Percentiles rank a stretch among this genome's conserved stretches.
Evolutionary conservation across 2,113 vertebrate species (phyloP).

Genomic region (Pelusios castaneus): DNA sequence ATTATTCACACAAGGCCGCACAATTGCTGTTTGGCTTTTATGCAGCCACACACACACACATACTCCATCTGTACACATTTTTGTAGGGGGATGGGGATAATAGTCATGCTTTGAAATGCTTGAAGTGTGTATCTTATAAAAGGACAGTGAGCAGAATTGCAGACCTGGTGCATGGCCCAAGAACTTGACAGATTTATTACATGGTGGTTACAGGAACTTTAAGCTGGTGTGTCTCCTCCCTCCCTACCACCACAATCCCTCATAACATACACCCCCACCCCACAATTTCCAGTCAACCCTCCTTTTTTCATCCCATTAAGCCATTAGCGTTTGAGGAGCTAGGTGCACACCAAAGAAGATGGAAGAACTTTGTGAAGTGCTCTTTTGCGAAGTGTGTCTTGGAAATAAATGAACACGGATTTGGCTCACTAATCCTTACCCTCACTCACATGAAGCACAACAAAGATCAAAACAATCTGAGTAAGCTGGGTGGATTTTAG

Average conservation of each 20-base stretch:
- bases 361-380: background rate
- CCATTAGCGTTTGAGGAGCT: background rate
- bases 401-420: background rate
- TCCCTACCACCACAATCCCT: background rate
- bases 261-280: background rate
- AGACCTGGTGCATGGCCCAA: background rate
- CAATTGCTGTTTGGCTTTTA: background rate
- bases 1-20: background rate
- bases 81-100: background rate
- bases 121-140: background rate
- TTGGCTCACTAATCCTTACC: too few relatives aligned
- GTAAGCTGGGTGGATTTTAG: background rate
- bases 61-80: background rate
- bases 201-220: background rate
- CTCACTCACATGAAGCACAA: background rate
- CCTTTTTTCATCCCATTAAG: background rate
- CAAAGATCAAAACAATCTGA: background rate
- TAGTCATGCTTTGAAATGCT: background rate
- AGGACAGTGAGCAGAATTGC: background rate
- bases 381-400: background rate
- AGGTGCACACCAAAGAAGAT: background rate
- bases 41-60: background rate
- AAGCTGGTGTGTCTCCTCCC: background rate
- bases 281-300: too few relatives aligned
- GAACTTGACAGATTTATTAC: background rate